Evolutionary conservation across 2,113 vertebrate species (phyloP).

Genomic region (Myiagra hebetior): DNA sequence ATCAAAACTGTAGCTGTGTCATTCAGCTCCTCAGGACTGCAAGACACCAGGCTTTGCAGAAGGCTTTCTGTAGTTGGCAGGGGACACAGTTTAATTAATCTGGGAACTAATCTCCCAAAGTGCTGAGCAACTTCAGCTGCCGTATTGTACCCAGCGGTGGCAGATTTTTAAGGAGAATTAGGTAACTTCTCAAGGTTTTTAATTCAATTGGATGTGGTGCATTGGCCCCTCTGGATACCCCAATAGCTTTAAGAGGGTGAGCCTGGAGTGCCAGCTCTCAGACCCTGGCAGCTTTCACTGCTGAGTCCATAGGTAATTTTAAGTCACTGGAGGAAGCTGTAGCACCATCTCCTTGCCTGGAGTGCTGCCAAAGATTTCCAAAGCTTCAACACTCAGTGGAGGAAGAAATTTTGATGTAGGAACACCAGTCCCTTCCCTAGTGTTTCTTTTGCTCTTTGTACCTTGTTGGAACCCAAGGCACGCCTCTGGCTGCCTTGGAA

Average conservation of each 20-base stretch:
- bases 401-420: background rate
- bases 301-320: background rate
- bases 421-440: background rate
- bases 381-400: background rate
- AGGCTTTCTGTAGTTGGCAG: background rate
- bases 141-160: background rate
- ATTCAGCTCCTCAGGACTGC: background rate
- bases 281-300: background rate
- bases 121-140: background rate
- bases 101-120: background rate
- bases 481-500: too few relatives aligned
- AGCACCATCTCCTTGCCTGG: background rate
- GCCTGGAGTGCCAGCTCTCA: background rate
- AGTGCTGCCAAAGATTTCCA: background rate
- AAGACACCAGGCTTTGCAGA: background rate
- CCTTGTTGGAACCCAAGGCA: too few relatives aligned
- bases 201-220: background rate
- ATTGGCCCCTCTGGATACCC: background rate
- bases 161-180: background rate
- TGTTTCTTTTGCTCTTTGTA: background rate
- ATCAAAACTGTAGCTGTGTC: background rate
- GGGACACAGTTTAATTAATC: background rate
- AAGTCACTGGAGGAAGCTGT: background rate
- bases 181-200: background rate
- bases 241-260: background rate